Evolutionary conservation across 2,113 vertebrate species (phyloP).

Genomic region (Solenodon paradoxus): DNA sequence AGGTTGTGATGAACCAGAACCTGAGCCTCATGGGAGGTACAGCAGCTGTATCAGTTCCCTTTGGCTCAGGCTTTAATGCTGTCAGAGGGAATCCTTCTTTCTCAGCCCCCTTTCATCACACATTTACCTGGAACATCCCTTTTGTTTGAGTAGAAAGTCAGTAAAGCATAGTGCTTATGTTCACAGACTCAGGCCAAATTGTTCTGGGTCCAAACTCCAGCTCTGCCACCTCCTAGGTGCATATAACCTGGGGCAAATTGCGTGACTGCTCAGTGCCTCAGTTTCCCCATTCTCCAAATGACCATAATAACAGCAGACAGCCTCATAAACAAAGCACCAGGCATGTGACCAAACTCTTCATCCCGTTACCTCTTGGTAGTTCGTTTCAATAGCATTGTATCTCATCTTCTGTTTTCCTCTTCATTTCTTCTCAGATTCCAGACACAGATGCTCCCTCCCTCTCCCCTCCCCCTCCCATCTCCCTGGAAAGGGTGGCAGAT

Average conservation of each 20-base stretch:
- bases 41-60: background rate
- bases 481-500: background rate
- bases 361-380: fast-evolving
- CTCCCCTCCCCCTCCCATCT: background rate
- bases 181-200: background rate
- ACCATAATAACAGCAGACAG: too few relatives aligned
- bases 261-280: background rate
- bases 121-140: background rate
- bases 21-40: background rate
- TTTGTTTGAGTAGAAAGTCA: background rate
- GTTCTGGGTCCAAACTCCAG: background rate
- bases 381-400: background rate
- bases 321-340: background rate
- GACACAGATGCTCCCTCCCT: background rate
- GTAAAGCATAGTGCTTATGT: background rate
- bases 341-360: fast-evolving
- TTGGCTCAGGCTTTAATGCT: fast-evolving
- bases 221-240: background rate
- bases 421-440: background rate
- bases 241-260: background rate
- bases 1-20: too few relatives aligned
- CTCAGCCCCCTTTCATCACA: background rate
- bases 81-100: too few relatives aligned
- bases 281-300: background rate
- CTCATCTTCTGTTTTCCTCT: background rate